Evolutionary conservation across 1,140 invertebrate species (phyloP).

Genomic region (Lerema accius): DNA sequence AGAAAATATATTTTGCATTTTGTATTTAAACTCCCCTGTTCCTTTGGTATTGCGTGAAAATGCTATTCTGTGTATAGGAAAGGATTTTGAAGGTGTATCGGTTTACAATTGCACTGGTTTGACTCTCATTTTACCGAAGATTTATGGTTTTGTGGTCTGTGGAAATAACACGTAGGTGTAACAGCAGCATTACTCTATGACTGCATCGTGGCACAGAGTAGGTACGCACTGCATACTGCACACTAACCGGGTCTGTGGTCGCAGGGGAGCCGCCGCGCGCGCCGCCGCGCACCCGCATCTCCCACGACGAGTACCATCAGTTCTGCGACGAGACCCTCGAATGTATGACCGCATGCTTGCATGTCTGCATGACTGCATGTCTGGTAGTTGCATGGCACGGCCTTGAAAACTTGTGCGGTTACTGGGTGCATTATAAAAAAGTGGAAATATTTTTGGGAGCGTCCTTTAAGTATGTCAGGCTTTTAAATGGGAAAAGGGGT

Average conservation of each 20-base stretch:
- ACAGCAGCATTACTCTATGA: not conserved
- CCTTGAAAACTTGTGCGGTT: constrained; percentile 31
- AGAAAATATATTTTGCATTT: too few relatives aligned
- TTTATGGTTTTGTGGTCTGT: too few relatives aligned
- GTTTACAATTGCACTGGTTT: too few relatives aligned
- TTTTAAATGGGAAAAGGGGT: too few relatives aligned
- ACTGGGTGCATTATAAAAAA: constrained; percentile 1
- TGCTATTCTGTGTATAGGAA: too few relatives aligned
- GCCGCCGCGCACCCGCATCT: constrained; percentile 81
- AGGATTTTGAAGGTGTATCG: too few relatives aligned
- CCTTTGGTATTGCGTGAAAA: too few relatives aligned
- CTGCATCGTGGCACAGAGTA: constrained; percentile 6
- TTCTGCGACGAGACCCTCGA: constrained; percentile 90
- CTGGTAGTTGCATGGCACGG: constrained; percentile 46
- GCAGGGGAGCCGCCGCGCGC: constrained; percentile 69
- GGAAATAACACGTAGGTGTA: too few relatives aligned
- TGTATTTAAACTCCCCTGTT: too few relatives aligned
- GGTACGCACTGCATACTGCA: constrained; percentile 24
- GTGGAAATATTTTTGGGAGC: too few relatives aligned
- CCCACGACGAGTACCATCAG: constrained; percentile 89
- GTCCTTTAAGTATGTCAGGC: too few relatives aligned
- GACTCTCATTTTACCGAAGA: too few relatives aligned
- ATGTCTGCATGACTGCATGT: constrained; percentile 45
- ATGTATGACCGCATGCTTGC: constrained; percentile 83
- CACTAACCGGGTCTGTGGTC: constrained; percentile 25